Percentiles rank a stretch among this genome's conserved stretches.
Conservation (phyloP, 1,140 invertebrate genomes). For the Coptotermes formosanus region DNA sequence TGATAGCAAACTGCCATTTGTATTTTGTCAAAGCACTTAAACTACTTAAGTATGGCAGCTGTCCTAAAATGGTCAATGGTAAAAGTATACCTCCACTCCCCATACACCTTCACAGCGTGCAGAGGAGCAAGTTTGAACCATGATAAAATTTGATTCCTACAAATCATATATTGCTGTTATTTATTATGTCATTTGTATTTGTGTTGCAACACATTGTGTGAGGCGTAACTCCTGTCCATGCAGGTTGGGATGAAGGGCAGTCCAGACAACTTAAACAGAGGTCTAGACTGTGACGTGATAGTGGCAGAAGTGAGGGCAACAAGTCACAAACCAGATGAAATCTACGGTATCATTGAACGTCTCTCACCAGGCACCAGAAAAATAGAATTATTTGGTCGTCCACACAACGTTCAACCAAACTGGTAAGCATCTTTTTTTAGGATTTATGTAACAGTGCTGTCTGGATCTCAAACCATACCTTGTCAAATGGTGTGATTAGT, state of each 20-base stretch:
- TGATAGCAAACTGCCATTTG: too few species aligned
- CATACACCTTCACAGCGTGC: too few species aligned
- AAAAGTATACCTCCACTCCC: too few species aligned
- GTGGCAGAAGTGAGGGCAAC: slow-evolving; percentile 97
- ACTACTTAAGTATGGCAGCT: too few species aligned
- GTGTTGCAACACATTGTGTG: neutral
- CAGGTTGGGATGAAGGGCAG: slow-evolving; percentile 92
- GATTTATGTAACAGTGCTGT: too few species aligned
- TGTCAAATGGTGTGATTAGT: too few species aligned
- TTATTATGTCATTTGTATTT: neutral
- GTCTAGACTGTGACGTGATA: slow-evolving; percentile 96
- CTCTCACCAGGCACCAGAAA: slow-evolving; percentile 91
- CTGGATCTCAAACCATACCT: too few species aligned
- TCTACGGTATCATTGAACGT: slow-evolving; percentile 89
- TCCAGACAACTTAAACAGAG: slow-evolving; percentile 86
- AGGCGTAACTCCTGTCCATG: slow-evolving; percentile 22
- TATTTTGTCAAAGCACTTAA: too few species aligned
- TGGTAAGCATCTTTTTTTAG: slow-evolving; percentile 61
- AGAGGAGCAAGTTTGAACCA: too few species aligned
- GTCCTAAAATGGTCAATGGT: too few species aligned
- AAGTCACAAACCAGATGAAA: slow-evolving; percentile 97
- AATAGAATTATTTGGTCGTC: slow-evolving; percentile 95
- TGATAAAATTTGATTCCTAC: too few species aligned
- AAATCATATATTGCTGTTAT: too few species aligned
- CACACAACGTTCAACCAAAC: slow-evolving; percentile 97